Base-by-base conservation (phyloP, 2,113 vertebrate genomes). In the Pseudois nayaur region DNA sequence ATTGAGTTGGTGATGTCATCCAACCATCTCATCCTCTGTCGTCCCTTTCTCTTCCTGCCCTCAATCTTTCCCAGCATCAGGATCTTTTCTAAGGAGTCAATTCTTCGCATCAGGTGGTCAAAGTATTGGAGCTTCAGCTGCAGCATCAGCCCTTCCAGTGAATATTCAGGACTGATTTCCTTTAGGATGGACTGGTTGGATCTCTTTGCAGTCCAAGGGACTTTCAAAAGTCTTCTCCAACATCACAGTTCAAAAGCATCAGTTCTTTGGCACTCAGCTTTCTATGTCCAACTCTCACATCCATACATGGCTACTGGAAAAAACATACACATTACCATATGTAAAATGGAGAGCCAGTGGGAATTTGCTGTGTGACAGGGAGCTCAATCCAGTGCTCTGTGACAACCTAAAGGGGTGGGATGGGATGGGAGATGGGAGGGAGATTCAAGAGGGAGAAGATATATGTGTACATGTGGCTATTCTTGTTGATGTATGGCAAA, bases 41-140 rank as follows among this genome's bases (percentile, higher is more conserved):
- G 0, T 40, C n/a, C n/a, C n/a, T 0, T 71, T 71, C 19, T 40
- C 67, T 10, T 71, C n/a, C n/a, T 40, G n/a, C 19, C 19, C 19
- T 23, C n/a, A 71, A 40, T 23, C 67, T 6, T 40, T 40, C n/a
- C n/a, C 67, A 71, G n/a, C 10, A 71, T 71, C 67, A 71, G 19
- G n/a, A 3, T 71, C 67, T 71, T 71, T 71, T 40, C 67, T 6
- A 71, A 40, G 12, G 5, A 71, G n/a, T 40, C 67, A 40, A 3
- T 6, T 23, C 67, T 71, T 71, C 1, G 0, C n/a, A 71, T 40
- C 19, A 71, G 19, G 67, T 40, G n/a, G 67, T 21, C 67, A 71
- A 71, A 40, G 19, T 40, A 71, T 40, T 71, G 19, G 67, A 23
- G 10, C 5, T 71, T 71, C 67, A 71, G 67, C 67, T 40, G 21